Evolutionary conservation across 1,140 invertebrate species (phyloP), one percentile per base, ranked within the genome.

Genomic region (Colletes gigas): DNA sequence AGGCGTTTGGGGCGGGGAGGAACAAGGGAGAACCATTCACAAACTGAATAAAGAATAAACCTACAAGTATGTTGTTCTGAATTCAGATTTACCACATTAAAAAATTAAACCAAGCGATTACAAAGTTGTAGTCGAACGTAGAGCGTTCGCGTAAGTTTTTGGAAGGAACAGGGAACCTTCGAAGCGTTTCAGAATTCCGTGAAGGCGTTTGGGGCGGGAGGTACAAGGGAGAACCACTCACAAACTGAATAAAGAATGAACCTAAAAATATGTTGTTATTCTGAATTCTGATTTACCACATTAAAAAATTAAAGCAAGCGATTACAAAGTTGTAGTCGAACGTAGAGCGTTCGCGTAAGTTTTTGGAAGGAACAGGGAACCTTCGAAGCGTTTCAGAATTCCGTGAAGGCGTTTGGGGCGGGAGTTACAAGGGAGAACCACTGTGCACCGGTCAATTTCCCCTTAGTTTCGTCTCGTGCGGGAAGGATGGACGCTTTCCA

Each of bases 361-460:
- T 30, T 12, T 15, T 15, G 4, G 3, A 1, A 44, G 50, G 1
- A 44, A 54, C n/a, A 55, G 19, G 21, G 7, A 65, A 54, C 47
- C 39, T 54, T 12, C 12, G 9, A 65, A 65, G 41, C 62, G n/a
- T 14, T 50, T 44, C 0, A 10, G 21, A 59, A 9, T n/a, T 54
- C 8, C 55, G 55, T 17, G 55, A 0, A 17, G 39, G 5, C 44
- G 7, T 39, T 15, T n/a, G 1, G 50, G 50, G 19, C 8, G 30
- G 30, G 52, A 70, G n/a, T 59, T 63, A 74, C 10, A 68, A 65
- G 55, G 19, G 90, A 91, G 92, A 92, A 90, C 88, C 88, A 88
- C 90, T 92, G 89, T 47, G 76, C 89, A 80, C 88, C 88, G 91
- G 90, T 92, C 90, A 92, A 91, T 91, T 92, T 90, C 90, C 89